Evolutionary conservation across 2,797 vertebrate species (phyloP).

Genomic region (Gallinago nigripennis): DNA sequence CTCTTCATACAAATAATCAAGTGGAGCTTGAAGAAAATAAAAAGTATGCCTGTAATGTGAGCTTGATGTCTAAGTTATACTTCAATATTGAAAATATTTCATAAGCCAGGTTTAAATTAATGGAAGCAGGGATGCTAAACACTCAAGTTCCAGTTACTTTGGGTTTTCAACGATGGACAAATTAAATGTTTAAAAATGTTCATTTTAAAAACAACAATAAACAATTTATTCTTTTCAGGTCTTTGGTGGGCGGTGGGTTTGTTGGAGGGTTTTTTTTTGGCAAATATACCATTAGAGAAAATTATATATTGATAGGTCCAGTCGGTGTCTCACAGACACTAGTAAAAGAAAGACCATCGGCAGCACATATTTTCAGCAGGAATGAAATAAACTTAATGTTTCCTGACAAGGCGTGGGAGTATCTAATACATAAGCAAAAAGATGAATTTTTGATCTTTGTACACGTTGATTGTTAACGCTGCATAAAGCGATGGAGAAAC

Average conservation of each 20-base stretch:
- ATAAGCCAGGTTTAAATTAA: background rate
- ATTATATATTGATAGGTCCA: background rate
- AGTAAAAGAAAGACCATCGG: background rate
- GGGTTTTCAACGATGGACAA: background rate
- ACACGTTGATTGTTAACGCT: background rate
- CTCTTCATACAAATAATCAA: background rate
- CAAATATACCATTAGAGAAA: background rate
- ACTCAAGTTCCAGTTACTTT: background rate
- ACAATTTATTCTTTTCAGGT: background rate
- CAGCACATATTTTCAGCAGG: background rate
- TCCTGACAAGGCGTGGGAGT: background rate
- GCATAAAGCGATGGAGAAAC: background rate
- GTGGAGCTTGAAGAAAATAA: background rate
- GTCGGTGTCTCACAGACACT: background rate
- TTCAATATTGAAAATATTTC: background rate
- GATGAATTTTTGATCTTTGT: background rate
- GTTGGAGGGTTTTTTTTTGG: accelerated
- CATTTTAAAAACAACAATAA: background rate
- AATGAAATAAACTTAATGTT: background rate
- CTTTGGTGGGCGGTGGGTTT: background rate
- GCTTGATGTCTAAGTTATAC: background rate
- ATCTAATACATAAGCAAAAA: background rate
- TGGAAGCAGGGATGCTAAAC: background rate
- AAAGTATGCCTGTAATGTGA: background rate
- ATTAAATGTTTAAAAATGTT: background rate